These are phyloP conservation scores for Papilio dardanus DNA, from an alignment of 1,140 invertebrate species.

Conservation along the genomic window DNA sequence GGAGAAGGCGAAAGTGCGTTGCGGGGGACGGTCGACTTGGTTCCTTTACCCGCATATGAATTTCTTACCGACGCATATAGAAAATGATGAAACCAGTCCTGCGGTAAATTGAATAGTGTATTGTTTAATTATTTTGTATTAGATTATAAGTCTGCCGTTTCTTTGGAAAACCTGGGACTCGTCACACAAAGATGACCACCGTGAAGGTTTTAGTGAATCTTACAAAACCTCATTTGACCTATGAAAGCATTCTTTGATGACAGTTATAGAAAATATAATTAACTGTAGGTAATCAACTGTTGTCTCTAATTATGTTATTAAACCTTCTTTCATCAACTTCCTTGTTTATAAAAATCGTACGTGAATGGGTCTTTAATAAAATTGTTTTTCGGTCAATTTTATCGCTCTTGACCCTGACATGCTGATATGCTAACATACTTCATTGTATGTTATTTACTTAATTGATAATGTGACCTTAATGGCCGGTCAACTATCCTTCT, in stretches of 20 bases:
- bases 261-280: too few relatives aligned
- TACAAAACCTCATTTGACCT: too few relatives aligned
- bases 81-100: slow-evolving; percentile 38
- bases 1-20: slow-evolving; percentile 65
- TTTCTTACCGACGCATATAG: slow-evolving; percentile 64
- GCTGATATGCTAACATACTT: slow-evolving; percentile 17
- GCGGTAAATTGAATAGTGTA: slow-evolving; percentile 30
- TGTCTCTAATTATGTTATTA: too few relatives aligned
- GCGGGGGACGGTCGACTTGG: slow-evolving; percentile 60
- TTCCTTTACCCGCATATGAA: slow-evolving; percentile 66
- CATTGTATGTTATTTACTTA: not conserved
- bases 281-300: too few relatives aligned
- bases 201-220: too few relatives aligned
- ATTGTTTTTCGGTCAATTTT: slow-evolving; percentile 1
- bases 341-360: not conserved
- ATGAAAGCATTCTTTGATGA: too few relatives aligned
- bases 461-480: slow-evolving; percentile 32
- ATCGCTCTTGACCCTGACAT: slow-evolving; percentile 15
- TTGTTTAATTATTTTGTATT: too few relatives aligned
- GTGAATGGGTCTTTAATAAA: not conserved
- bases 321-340: not conserved
- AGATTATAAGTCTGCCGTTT: too few relatives aligned
- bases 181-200: too few relatives aligned
- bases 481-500: too few relatives aligned
- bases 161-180: too few relatives aligned